Evolutionary conservation across 2,888 invertebrate genomes (phyloP).

Genomic region (Leptinotarsa peninsularis): DNA sequence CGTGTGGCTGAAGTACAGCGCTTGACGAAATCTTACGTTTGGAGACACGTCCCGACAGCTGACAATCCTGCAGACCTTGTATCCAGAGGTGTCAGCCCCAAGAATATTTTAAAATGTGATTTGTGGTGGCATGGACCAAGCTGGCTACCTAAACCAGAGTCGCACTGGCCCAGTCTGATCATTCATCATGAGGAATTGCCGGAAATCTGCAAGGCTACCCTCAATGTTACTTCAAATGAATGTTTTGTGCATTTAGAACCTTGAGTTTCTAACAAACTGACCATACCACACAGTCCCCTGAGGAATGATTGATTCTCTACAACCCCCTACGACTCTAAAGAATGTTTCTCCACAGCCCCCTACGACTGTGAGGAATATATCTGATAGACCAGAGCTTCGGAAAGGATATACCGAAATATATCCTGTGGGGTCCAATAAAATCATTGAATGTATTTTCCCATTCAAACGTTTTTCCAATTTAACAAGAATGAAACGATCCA

Average conservation of each 20-base stretch:
- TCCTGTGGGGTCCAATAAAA: too few species aligned
- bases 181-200: too few species aligned
- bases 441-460: not conserved
- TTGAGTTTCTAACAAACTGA: too few species aligned
- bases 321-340: too few species aligned
- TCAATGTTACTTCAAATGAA: not conserved
- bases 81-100: constrained; percentile 37
- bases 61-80: constrained; percentile 33
- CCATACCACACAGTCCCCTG: too few species aligned
- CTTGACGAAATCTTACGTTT: constrained; percentile 27
- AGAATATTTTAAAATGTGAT: constrained; percentile 24
- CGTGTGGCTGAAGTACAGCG: constrained; percentile 45
- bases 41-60: constrained; percentile 43
- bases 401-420: too few species aligned
- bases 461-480: constrained; percentile 26
- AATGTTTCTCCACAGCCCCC: too few species aligned
- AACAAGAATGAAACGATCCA: not conserved
- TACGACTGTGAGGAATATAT: too few species aligned
- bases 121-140: constrained; percentile 46
- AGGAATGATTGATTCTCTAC: too few species aligned
- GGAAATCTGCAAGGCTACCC: too few species aligned
- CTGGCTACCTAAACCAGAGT: constrained; percentile 13
- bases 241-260: too few species aligned
- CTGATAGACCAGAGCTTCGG: too few species aligned
- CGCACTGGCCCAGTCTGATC: constrained; percentile 23